Evolutionary conservation across 2,888 invertebrate genomes (phyloP).

Genomic region (Rapana venosa): DNA sequence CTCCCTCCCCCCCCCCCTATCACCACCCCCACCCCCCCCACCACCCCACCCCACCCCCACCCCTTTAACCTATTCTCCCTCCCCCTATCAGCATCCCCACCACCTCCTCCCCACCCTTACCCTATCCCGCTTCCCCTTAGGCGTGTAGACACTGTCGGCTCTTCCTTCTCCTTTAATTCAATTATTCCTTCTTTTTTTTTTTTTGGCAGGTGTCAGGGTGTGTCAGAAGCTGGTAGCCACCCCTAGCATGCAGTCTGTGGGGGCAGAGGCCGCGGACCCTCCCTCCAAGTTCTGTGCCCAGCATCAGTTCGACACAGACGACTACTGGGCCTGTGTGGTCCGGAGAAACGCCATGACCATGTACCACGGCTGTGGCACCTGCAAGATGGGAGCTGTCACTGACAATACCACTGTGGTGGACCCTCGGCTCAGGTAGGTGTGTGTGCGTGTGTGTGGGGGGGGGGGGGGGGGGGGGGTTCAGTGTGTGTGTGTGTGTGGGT

Average conservation of each 20-base stretch:
- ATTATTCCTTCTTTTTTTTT: not conserved
- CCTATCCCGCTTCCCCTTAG: no score
- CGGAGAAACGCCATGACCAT: conserved; percentile 47
- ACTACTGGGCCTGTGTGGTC: conserved; percentile 57
- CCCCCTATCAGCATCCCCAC: no score
- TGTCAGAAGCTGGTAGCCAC: conserved; percentile 43
- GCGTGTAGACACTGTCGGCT: not conserved
- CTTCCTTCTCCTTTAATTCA: not conserved
- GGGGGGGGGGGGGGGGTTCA: no score
- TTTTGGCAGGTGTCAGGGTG: conserved; percentile 41
- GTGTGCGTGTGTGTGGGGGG: no score
- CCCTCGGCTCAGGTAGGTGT: conserved; percentile 76
- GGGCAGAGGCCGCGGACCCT: conserved; percentile 43
- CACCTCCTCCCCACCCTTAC: no score
- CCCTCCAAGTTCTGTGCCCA: conserved; percentile 39
- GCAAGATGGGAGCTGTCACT: conserved; percentile 82
- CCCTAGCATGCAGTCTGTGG: conserved; percentile 46
- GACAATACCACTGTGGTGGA: conserved; percentile 84
- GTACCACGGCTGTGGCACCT: conserved; percentile 86
- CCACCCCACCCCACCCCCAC: no score
- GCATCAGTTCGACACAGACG: conserved; percentile 50
- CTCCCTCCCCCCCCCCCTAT: no score
- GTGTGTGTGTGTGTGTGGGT: no score
- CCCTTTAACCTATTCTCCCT: no score
- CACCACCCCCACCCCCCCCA: no score